These are phyloP conservation scores for Cephonodes hylas DNA, from an alignment of 2,888 invertebrate genomes.

Conservation along the genomic window DNA sequence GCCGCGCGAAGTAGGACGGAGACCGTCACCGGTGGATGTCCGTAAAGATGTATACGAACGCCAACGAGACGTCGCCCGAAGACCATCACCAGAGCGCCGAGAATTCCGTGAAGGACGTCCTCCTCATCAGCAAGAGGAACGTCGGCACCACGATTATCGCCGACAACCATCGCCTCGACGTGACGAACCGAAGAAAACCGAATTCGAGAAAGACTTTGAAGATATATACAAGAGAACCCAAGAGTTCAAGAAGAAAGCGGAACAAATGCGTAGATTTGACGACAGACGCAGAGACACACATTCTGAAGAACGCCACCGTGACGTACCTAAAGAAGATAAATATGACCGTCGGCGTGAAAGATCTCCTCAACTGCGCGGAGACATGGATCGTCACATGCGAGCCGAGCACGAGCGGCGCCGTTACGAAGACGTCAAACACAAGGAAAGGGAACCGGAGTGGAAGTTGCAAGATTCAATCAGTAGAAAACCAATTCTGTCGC, in stretches of 20 bases:
- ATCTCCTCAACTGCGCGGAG: not conserved
- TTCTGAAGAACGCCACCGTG: constrained; percentile 23
- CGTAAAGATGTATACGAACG: not conserved
- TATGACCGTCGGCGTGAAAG: constrained; percentile 16
- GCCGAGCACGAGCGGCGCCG: not conserved
- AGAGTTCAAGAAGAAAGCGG: constrained; percentile 59
- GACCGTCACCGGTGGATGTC: not conserved
- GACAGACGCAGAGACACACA: constrained; percentile 25
- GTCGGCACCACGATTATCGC: constrained; percentile 25
- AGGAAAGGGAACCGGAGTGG: not conserved
- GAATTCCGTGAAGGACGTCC: constrained; percentile 19
- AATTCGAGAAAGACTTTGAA: constrained; percentile 56
- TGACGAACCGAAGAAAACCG: constrained; percentile 26
- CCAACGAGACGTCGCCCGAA: not conserved
- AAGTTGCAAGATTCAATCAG: not conserved
- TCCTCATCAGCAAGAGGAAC: constrained; percentile 11
- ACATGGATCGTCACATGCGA: not conserved
- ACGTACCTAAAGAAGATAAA: constrained; percentile 11
- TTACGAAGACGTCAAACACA: not conserved
- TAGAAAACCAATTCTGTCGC: not conserved
- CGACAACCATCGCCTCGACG: constrained; percentile 31
- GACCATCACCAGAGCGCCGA: constrained; percentile 21
- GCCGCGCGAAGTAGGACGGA: constrained; percentile 18
- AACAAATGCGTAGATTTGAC: constrained; percentile 46
- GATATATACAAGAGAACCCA: constrained; percentile 60